Base-by-base conservation (phyloP, 2,797 vertebrate genomes). In the Mormyrus proboscirostris region DNA sequence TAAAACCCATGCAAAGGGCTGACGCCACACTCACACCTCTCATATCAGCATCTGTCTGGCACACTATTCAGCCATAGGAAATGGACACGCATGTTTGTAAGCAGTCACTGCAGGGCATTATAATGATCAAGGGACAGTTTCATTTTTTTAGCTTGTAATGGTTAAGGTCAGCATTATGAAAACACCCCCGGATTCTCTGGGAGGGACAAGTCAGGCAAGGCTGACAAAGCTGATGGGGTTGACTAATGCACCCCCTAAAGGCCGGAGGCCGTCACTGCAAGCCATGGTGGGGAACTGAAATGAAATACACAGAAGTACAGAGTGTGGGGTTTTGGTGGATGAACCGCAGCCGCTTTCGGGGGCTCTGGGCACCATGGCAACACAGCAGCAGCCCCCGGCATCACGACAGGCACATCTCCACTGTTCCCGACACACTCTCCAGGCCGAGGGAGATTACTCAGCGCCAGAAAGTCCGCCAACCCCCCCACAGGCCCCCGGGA, bases 371-470 rank as follows among this genome's bases (percentile, higher is more conserved):
- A 79, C 73, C 73, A 38, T 38, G 33, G 38, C 73, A 79, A 79
- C 73, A 44, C 73, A 8, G 73, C 73, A 10, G 73, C 73, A 79
- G 16, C 33, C 33, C 38, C 14, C 38, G 62, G 38, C 73, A 0
- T 79, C 73, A 79, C 4, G 33, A 79, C 73, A 79, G 33, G 14
- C 38, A 79, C 73, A 79, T 79, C 73, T 44, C 33, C 38, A 79
- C 73, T 44, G 33, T 44, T 79, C 73, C 73, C 33, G 2, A 79
- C 33, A 79, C 4, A 79, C 38, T 19, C 73, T 79, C 73, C 38
- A 79, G 12, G 73, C 38, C 33, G 16, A 44, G 16, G 33, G 73
- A 79, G 33, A 79, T 44, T 91, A 92, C 86, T 91, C 93, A 90
- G 94, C 91, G 92, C 91, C 73, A 19, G 14, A 69, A 19, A 12